These are phyloP conservation scores for Neodiprion pinetum DNA, from an alignment of 1,140 invertebrate genomes.

Conservation along the genomic window DNA sequence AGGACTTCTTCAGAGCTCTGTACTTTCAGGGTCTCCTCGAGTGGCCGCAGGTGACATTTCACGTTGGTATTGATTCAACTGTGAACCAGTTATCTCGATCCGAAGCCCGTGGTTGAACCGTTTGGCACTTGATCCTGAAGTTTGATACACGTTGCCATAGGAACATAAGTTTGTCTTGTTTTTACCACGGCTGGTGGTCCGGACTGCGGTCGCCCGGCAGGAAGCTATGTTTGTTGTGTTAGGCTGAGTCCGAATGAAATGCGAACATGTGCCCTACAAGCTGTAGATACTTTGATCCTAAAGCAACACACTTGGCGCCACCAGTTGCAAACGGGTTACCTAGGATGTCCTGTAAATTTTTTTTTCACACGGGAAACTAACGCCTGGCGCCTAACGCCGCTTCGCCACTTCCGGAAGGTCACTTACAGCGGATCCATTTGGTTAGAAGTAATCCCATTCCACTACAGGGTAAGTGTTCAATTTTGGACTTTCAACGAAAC, in stretches of 20 bases:
- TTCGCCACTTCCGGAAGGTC: too few species aligned
- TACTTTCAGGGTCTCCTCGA: not conserved
- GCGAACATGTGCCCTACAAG: constrained; percentile 39
- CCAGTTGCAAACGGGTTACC: constrained; percentile 52
- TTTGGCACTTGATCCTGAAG: not conserved
- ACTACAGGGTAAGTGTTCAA: too few species aligned
- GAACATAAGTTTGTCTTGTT: not conserved
- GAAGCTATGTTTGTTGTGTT: constrained; percentile 55
- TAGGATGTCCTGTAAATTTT: constrained; percentile 32
- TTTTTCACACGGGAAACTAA: too few species aligned
- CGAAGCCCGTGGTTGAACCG: not conserved
- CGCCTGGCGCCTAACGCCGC: too few species aligned
- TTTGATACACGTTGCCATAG: constrained; percentile 1
- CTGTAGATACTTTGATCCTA: constrained; percentile 42
- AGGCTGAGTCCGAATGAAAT: constrained; percentile 52
- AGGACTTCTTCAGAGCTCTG: not conserved
- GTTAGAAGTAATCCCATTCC: too few species aligned
- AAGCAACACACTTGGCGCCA: constrained; percentile 54
- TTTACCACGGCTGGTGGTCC: constrained; percentile 13
- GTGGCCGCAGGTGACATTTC: not conserved
- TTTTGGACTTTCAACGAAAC: too few species aligned
- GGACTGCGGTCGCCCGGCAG: constrained; percentile 34
- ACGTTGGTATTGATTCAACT: not conserved
- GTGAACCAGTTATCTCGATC: not conserved
- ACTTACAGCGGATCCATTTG: too few species aligned